Evolutionary conservation across 2,888 invertebrate genomes (phyloP).

Genomic region (Pseudococcus longispinus): DNA sequence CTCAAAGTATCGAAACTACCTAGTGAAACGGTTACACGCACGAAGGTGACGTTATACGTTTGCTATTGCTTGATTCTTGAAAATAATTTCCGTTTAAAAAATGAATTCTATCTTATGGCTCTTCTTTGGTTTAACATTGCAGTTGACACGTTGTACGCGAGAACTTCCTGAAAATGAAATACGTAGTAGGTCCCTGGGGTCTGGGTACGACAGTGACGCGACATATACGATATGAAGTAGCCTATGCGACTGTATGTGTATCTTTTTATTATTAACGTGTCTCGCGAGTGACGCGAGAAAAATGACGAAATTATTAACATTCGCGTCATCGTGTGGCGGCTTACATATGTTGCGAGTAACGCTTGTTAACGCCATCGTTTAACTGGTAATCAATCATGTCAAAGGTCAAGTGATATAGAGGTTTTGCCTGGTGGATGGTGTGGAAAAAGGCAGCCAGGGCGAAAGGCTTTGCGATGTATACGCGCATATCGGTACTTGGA

Average conservation of each 20-base stretch:
- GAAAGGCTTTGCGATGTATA: background rate
- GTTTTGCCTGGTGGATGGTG: background rate
- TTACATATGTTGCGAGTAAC: background rate
- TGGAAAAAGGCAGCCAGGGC: background rate
- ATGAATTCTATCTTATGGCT: background rate
- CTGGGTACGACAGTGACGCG: background rate
- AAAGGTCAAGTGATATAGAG: slow-evolving; percentile 31
- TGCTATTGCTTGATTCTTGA: background rate
- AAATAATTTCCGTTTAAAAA: background rate
- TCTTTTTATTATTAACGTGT: slow-evolving; percentile 19
- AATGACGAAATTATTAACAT: slow-evolving; percentile 33
- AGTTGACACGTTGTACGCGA: background rate
- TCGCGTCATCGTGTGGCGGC: background rate
- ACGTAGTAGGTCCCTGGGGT: background rate
- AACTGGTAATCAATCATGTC: slow-evolving; percentile 34
- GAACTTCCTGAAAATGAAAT: background rate
- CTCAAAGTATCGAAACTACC: too few species aligned
- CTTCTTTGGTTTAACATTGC: background rate
- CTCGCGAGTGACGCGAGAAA: slow-evolving; percentile 24
- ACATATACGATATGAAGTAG: background rate
- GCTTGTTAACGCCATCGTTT: slow-evolving; percentile 7
- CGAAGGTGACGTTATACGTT: too few species aligned
- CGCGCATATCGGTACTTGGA: too few species aligned
- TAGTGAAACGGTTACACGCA: too few species aligned
- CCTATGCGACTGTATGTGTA: background rate